These are phyloP conservation scores for Ceratina japonica DNA, from an alignment of 1,140 invertebrate species.

Conservation along the genomic window DNA sequence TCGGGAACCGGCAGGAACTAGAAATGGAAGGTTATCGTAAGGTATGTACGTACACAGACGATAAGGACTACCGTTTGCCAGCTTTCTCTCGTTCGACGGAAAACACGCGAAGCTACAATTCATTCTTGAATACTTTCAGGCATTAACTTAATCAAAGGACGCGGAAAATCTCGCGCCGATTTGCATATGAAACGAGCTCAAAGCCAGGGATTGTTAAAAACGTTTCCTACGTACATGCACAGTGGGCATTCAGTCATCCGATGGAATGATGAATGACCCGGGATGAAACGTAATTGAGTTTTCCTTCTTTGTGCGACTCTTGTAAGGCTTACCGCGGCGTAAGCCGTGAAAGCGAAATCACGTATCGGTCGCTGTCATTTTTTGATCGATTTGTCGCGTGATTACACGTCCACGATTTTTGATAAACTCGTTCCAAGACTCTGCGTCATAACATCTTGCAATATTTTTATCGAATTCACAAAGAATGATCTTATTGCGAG, in stretches of 20 bases:
- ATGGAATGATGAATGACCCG: neutral
- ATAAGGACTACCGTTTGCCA: constrained; percentile 45
- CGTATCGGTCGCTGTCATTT: neutral
- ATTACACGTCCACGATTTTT: too few species aligned
- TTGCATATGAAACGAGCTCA: constrained; percentile 31
- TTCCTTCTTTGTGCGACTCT: neutral
- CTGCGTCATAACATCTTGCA: too few species aligned
- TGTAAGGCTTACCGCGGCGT: neutral
- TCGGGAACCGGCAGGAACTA: neutral
- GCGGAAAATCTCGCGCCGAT: constrained; percentile 6
- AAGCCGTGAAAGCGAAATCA: constrained; percentile 4
- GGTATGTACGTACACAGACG: constrained; percentile 1
- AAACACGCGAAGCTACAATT: constrained; percentile 31
- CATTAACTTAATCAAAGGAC: neutral
- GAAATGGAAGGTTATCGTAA: constrained; percentile 37
- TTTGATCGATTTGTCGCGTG: neutral
- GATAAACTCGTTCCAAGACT: too few species aligned
- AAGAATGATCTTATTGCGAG: too few species aligned
- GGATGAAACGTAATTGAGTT: neutral
- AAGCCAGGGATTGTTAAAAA: neutral
- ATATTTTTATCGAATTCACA: too few species aligned
- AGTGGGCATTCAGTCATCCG: neutral
- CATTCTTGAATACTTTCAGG: neutral
- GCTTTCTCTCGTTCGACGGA: constrained; percentile 31
- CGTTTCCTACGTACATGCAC: neutral